A percentile compares a stretch with the other conserved stretches of the same genome.
Evolutionary conservation across 2,888 invertebrate genomes (phyloP).

Genomic region (Margaritifera margaritifera): DNA sequence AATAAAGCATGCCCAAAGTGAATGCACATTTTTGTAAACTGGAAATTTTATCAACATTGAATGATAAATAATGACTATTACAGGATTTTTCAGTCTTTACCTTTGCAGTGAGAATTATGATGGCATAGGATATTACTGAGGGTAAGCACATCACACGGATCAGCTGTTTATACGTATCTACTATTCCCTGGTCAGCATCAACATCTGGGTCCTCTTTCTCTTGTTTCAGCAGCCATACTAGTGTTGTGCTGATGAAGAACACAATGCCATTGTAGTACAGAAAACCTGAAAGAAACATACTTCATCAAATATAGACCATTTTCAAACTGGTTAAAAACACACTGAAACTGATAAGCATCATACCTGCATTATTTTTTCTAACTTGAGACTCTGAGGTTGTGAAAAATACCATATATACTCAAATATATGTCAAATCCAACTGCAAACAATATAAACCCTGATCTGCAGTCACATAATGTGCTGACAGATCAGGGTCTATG

Average conservation of each 20-base stretch:
- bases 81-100: conserved; percentile 75
- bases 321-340: too few relatives aligned
- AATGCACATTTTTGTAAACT: not conserved
- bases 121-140: conserved; percentile 84
- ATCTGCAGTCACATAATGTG: too few relatives aligned
- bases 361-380: too few relatives aligned
- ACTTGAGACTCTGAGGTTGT: too few relatives aligned
- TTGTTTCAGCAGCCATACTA: conserved; percentile 90
- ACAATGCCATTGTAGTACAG: conserved; percentile 95
- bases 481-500: too few relatives aligned
- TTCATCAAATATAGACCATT: too few relatives aligned
- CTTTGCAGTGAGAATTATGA: conserved; percentile 91
- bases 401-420: too few relatives aligned
- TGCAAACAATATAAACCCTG: too few relatives aligned
- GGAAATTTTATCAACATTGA: not conserved
- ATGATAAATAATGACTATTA: not conserved
- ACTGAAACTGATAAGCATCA: too few relatives aligned
- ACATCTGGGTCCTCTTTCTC: conserved; percentile 78
- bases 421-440: too few relatives aligned
- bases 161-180: conserved; percentile 87
- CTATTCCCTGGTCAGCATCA: conserved; percentile 73
- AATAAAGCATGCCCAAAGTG: not conserved
- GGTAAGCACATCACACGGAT: conserved; percentile 88
- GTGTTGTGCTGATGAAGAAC: conserved; percentile 90
- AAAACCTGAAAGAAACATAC: conserved; percentile 79